These are phyloP conservation scores for Lasioglossum leucozonium DNA, from an alignment of 2,888 invertebrate genomes.

Conservation along the genomic window DNA sequence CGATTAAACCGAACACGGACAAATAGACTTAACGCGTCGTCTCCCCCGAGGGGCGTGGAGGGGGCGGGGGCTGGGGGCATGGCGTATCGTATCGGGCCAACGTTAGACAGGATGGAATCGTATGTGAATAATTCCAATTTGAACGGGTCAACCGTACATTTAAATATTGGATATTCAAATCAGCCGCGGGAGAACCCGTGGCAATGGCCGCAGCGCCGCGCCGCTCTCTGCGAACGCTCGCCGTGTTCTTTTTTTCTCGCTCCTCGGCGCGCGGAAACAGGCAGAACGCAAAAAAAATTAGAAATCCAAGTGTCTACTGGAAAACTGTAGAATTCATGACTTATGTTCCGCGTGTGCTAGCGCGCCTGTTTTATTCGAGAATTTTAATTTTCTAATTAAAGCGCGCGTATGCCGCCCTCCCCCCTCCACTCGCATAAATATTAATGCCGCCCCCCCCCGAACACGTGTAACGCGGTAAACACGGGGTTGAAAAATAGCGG, in stretches of 20 bases:
- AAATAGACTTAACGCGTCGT: constrained; percentile 45
- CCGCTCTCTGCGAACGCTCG: background rate
- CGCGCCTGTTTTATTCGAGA: background rate
- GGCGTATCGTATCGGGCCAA: constrained; percentile 44
- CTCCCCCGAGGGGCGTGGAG: constrained; percentile 14
- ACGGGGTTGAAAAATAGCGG: background rate
- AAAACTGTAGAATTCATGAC: background rate
- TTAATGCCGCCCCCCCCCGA: background rate
- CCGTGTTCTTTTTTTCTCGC: background rate
- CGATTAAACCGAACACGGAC: constrained; percentile 46
- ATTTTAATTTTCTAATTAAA: background rate
- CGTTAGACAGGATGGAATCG: constrained; percentile 32
- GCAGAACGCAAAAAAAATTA: background rate
- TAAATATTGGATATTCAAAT: constrained; percentile 57
- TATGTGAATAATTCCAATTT: constrained; percentile 52
- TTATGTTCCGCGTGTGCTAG: background rate
- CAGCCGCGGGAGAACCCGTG: constrained; percentile 27
- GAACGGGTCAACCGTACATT: constrained; percentile 51
- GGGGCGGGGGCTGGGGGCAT: too few species aligned
- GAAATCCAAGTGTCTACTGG: background rate
- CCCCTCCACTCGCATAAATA: background rate
- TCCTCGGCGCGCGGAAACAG: background rate
- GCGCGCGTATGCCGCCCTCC: background rate
- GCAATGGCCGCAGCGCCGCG: background rate
- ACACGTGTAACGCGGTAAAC: background rate